Evolutionary conservation across 2,797 vertebrate genomes (phyloP), one percentile per base, ranked within the genome.

Genomic region (Siniperca obscura): DNA sequence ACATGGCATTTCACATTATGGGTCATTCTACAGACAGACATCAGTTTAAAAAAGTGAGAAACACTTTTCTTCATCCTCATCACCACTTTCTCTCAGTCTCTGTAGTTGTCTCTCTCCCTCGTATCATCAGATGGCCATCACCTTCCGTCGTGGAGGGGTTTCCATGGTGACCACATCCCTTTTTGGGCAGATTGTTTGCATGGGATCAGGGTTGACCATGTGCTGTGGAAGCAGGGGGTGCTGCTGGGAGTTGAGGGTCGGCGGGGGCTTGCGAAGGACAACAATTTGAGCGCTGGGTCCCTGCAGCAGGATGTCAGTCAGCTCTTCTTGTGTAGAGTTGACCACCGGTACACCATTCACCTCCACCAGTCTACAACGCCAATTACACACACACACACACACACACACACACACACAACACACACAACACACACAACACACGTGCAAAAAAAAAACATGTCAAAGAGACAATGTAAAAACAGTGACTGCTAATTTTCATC

Each of bases 271-370:
- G 30, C 94, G 93, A 46, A 96, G 93, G 66, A 94, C 87, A 2
- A 95, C 87, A 8, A 95, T 94, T 61, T 93, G 90, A 80, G 92
- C 90, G 2, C 78, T 89, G 53, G 92, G 66, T 48, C 84, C 83
- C 64, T 91, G 84, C 40, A 89, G 87, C 14, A 95, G 90, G 74
- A 96, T 90, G 52, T 90, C 42, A 2, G 70, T 82, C 62, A 95
- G 87, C 62, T 95, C 93, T 3, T 94, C 89, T 44, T 90, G 88
- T 57, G 89, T 91, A 4, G 87, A 92, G 74, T 91, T 91, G 73
- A 96, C 80, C 73, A 95, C 94, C 0, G 84, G 70, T n/a, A 93
- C 85, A 16, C 92, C 93, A 0, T 95, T 95, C 72, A 96, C 94
- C 86, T 95, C 95, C 89, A 95, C 86, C 60, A 95, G 76, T 85